Base-by-base conservation (phyloP, 2,797 vertebrate species). In the Loriculus beryllinus region DNA sequence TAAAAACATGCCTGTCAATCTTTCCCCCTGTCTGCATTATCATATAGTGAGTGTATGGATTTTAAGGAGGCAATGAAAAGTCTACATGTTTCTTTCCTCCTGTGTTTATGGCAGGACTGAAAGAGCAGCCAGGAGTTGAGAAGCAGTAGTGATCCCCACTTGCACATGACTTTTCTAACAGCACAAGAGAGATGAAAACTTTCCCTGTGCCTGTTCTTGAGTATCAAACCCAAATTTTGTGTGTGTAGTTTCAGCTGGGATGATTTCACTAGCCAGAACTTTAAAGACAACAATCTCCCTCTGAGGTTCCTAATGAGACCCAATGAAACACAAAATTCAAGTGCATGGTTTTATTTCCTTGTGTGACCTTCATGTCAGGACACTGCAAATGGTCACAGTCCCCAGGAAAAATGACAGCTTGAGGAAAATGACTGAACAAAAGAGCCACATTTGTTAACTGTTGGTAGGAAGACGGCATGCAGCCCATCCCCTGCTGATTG, bases 371-470 rank as follows among this genome's bases (percentile, higher is more conserved):
- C 0, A 0, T 82, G 78, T 90, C 92, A 92, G 63, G 54, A 51
- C 90, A 28, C 49, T 68, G 86, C 84, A 91, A 95, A 82, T 75
- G 70, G 86, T 71, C 87, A 68, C 6, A 4, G 63, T 90, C 54
- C 82, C 42, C 59, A 72, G 57, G 67, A 96, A 90, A 93, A 96
- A 91, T 63, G 85, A 86, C 64, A 82, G 89, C 56, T 64, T 69
- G 86, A 63, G 74, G 67, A 91, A 90, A 93, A 82, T 69, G 80
- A 40, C 33, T 57, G 83, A 95, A 95, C 82, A 95, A 95, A 96
- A 95, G 87, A 75, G 51, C n/a, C 86, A 78, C 77, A 92, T 90
- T 77, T 95, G 62, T 39, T 70, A 86, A 1, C 67, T 78, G 20
- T 42, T 67, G 67, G 74, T 79, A 68, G 56, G 83, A 93, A 51